Evolutionary conservation across 1,140 invertebrate genomes (phyloP), one percentile per base, ranked within the genome.

Genomic region (Tetranychus cinnabarinus): DNA sequence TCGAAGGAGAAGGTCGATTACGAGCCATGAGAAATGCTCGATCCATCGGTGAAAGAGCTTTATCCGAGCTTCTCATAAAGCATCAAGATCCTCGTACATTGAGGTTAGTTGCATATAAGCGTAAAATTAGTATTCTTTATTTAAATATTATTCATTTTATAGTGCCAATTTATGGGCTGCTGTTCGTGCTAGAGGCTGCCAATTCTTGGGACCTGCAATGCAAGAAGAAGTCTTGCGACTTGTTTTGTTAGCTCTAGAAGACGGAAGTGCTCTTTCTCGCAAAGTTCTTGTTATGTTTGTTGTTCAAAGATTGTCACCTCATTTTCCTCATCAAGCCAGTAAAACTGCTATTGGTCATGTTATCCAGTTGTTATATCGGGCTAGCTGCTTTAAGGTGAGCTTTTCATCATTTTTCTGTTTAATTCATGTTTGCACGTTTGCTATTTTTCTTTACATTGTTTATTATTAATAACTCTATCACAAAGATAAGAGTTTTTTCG

Each of bases 281-380:
- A 98, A 98, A 76, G 92, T 97, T 35, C 75, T 98, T 64, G 93
- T 98, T 48, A 88, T 97, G 84, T 98, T 96, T 79, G 90, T 98
- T 50, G 93, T 97, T 47, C 90, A 97, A 75, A 79, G 89, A 69
- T 75, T 98, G 61, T 85, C 91, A 71, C 83, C 86, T 46, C 86
- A 92, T 72, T 98, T 95, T 75, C 88, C 92, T 4, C 61, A 62
- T 47, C 92, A 97, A 77, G 89, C 92, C 54, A 96, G 90, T 5
- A 97, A 97, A 77, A 97, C 92, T 7, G 92, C 88, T 69, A 95
- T 97, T 69, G 95, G 95, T 2, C 95, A 98, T 76, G 93, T 98
- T 42, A 93, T 98, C 33, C 95, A 98, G 72, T 77, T 98, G 15
- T 76, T 98, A 0, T 98, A 98, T 70, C 79, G 95, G 67, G 93